Evolutionary conservation across 2,888 invertebrate species (phyloP).

Genomic region (Odontocolon sp.): DNA sequence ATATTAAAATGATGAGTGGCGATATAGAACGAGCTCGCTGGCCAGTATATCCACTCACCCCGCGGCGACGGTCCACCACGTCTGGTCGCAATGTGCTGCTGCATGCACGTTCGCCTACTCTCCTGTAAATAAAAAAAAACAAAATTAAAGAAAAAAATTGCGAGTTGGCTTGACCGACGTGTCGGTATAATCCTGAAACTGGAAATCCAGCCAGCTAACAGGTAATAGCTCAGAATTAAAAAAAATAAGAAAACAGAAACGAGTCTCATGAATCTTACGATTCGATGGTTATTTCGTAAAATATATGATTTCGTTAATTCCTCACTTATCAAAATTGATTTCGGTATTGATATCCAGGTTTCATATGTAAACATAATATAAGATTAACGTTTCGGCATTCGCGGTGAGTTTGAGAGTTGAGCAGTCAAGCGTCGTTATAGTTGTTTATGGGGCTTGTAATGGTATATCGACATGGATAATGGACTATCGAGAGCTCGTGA

Average conservation of each 20-base stretch:
- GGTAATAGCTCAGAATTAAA: conserved; percentile 9
- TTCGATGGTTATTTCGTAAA: not conserved
- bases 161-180: conserved; percentile 4
- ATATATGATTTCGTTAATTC: not conserved
- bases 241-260: not conserved
- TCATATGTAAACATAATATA: not conserved
- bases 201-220: conserved; percentile 18
- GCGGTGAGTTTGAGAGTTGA: conserved; percentile 20
- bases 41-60: no score
- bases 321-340: conserved; percentile 2
- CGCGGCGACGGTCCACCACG: conserved; percentile 45
- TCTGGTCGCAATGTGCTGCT: no score
- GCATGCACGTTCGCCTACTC: no score
- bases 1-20: conserved; percentile 71
- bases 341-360: not conserved
- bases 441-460: conserved; percentile 29
- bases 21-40: not conserved
- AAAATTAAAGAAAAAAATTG: no score
- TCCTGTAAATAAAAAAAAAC: no score
- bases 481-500: conserved; percentile 55
- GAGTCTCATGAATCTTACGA: not conserved
- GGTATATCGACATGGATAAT: conserved; percentile 44
- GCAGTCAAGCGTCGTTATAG: conserved; percentile 17
- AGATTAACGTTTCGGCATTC: conserved; percentile 19
- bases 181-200: conserved; percentile 38